Evolutionary conservation across 2,888 invertebrate genomes (phyloP).

Genomic region (Crematogaster levior): DNA sequence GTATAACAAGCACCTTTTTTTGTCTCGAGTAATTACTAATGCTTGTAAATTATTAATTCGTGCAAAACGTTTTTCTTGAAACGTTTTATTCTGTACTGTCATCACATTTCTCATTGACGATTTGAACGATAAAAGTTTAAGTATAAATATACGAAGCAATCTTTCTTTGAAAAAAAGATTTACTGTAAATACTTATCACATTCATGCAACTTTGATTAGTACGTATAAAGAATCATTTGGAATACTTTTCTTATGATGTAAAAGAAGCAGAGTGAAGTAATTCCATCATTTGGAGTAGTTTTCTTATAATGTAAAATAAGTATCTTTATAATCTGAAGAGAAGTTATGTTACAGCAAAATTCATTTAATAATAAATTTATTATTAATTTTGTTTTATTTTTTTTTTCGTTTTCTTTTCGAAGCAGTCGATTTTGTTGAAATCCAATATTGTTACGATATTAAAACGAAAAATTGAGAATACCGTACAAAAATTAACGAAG

Average conservation of each 20-base stretch:
- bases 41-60: not conserved
- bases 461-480: not conserved
- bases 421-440: not conserved
- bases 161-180: not conserved
- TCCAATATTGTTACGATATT: not conserved
- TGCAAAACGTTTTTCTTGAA: not conserved
- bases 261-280: too few species aligned
- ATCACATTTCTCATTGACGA: not conserved
- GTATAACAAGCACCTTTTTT: not conserved
- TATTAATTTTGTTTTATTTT: too few species aligned
- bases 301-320: too few species aligned
- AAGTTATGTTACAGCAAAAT: not conserved
- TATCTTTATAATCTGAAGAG: not conserved
- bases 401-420: not conserved
- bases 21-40: not conserved
- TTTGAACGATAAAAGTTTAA: not conserved
- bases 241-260: not conserved
- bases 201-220: conserved; percentile 8
- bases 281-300: too few species aligned
- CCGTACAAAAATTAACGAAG: not conserved
- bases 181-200: not conserved
- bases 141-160: not conserved
- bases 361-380: conserved; percentile 1
- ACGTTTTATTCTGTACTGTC: not conserved
- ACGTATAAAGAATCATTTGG: not conserved